Conservation (phyloP, 1,140 invertebrate species). For the Drosophila ambigua region DNA sequence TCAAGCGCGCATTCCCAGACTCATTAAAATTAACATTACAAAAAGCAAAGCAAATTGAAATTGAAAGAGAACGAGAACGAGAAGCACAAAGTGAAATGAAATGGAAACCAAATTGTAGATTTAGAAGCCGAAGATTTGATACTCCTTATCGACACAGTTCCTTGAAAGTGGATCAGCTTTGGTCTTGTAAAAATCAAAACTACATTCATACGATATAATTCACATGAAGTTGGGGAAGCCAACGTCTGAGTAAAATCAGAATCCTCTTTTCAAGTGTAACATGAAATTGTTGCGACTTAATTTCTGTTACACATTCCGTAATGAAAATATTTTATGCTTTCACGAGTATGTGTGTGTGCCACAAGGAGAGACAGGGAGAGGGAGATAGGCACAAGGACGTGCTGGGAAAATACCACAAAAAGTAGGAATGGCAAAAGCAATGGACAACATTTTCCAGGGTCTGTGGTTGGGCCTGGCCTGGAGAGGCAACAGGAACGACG, state of each 20-base stretch:
- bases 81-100: constrained; percentile 39
- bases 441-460: constrained; percentile 15
- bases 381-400: background rate
- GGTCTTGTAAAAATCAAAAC: too few species aligned
- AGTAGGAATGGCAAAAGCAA: constrained; percentile 18
- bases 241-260: too few species aligned
- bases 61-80: constrained; percentile 13
- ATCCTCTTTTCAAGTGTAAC: too few species aligned
- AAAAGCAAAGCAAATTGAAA: constrained; percentile 14
- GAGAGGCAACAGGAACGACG: background rate
- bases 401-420: constrained; percentile 1
- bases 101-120: background rate
- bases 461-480: constrained; percentile 5
- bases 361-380: constrained; percentile 25
- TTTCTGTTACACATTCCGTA: constrained; percentile 52
- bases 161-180: too few species aligned
- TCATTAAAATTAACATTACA: constrained; percentile 48
- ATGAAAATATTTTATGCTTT: constrained; percentile 53
- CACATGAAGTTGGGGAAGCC: too few species aligned
- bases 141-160: too few species aligned
- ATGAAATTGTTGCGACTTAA: constrained; percentile 70
- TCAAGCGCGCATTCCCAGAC: constrained; percentile 29
- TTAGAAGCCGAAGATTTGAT: background rate
- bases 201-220: too few species aligned
- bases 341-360: constrained; percentile 4